Conservation (phyloP, 1,140 invertebrate species). For the Philotrypesis tridentata region DNA sequence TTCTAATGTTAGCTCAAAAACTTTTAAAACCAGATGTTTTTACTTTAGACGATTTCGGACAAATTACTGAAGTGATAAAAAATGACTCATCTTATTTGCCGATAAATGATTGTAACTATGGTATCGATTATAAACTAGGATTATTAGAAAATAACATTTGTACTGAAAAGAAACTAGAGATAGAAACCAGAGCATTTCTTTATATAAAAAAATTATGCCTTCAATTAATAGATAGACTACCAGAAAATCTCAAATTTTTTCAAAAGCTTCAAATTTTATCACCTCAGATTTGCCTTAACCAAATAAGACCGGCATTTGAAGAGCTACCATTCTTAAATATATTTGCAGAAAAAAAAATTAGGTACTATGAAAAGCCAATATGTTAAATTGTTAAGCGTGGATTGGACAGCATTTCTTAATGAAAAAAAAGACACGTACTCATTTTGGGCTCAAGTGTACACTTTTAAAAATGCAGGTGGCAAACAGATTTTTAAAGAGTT, state of each 20-base stretch:
- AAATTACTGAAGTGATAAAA: conserved; percentile 3
- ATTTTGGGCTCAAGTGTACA: conserved; percentile 33
- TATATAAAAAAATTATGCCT: conserved; percentile 36
- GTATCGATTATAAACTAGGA: conserved; percentile 1
- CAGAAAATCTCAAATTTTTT: background rate
- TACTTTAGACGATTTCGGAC: background rate
- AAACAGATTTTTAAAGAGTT: conserved; percentile 51
- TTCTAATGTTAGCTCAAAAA: conserved; percentile 39
- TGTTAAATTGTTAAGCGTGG: background rate
- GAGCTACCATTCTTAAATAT: conserved; percentile 12
- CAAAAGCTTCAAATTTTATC: background rate
- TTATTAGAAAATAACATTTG: background rate
- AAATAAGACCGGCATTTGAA: background rate
- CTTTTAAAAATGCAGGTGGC: conserved; percentile 51
- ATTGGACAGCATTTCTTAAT: background rate
- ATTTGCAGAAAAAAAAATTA: background rate
- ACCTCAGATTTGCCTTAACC: background rate
- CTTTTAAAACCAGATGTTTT: conserved; percentile 35
- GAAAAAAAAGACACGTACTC: conserved; percentile 19
- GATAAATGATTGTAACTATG: background rate
- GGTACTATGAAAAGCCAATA: conserved; percentile 1
- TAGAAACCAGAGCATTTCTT: conserved; percentile 24
- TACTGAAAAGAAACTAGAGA: background rate
- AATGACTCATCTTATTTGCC: background rate
- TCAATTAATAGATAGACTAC: background rate